phyloP scores from a whole-genome alignment of 2,113 vertebrate species.

The Talpa occidentalis region DNA sequence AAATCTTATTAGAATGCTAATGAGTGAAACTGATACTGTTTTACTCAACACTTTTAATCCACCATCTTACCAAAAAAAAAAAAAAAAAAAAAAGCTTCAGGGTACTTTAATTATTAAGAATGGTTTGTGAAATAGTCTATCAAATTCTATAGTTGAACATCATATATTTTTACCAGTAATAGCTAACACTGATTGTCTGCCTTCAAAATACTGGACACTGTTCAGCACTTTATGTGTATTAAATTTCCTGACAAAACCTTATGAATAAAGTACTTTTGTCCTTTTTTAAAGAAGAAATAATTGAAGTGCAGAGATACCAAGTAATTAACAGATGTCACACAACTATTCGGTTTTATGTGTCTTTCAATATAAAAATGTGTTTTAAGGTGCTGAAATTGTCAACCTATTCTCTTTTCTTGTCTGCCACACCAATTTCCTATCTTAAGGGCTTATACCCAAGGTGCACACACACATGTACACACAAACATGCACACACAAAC shows the following conservation, averaged over 20 bases:
- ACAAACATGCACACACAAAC: too few species aligned
- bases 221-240: neutral
- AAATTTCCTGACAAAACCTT: neutral
- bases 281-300: slow-evolving; percentile 19
- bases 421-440: neutral
- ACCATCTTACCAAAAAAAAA: neutral
- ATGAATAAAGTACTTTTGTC: neutral
- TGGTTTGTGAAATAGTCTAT: neutral
- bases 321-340: neutral
- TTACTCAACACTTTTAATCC: neutral
- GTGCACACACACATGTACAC: neutral
- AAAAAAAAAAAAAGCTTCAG: neutral
- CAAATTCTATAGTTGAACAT: neutral
- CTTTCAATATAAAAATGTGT: neutral
- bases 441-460: neutral
- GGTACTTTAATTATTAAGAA: neutral
- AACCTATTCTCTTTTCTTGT: neutral
- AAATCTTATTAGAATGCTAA: neutral
- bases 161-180: neutral
- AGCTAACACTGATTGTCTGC: neutral
- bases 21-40: neutral
- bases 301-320: neutral
- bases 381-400: neutral
- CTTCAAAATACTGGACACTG: neutral
- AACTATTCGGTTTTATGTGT: neutral